These are phyloP conservation scores for Branchellion lobata DNA, from an alignment of 2,888 invertebrate genomes.

Conservation along the genomic window DNA sequence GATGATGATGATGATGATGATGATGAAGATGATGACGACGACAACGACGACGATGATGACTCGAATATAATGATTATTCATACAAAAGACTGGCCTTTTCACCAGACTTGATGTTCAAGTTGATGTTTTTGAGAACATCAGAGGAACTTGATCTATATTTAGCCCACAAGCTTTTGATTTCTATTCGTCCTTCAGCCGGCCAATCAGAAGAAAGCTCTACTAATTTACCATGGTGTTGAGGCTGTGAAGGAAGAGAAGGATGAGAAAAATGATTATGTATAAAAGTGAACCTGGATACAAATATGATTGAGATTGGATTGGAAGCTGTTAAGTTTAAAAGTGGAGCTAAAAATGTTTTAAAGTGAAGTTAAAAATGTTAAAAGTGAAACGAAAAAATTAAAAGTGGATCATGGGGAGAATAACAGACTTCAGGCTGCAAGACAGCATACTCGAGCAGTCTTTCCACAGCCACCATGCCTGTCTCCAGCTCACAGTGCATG, in stretches of 20 bases:
- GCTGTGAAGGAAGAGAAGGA: not conserved
- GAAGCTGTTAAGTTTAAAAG: not conserved
- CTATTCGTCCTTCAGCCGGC: conserved; percentile 13
- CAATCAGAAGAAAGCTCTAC: not conserved
- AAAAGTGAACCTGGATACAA: not conserved
- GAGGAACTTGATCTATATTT: not conserved
- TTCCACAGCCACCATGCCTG: conserved; percentile 32
- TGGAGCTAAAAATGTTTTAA: not conserved
- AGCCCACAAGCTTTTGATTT: not conserved
- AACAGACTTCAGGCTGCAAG: not conserved
- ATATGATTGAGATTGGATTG: not conserved
- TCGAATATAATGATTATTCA: not conserved
- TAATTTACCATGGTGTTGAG: not conserved
- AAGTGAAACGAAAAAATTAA: not conserved
- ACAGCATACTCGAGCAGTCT: conserved; percentile 28
- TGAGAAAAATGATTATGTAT: not conserved
- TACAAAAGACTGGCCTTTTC: conserved; percentile 27
- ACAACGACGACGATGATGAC: not conserved
- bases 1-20: conserved; percentile 38
- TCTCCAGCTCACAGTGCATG: conserved; percentile 40
- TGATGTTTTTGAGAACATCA: not conserved
- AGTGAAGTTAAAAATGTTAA: not conserved
- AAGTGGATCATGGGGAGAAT: not conserved
- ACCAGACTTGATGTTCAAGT: not conserved
- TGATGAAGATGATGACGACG: conserved; percentile 25